Evolutionary conservation across 2,113 vertebrate genomes (phyloP).

Genomic region (Nycticebus coucang): DNA sequence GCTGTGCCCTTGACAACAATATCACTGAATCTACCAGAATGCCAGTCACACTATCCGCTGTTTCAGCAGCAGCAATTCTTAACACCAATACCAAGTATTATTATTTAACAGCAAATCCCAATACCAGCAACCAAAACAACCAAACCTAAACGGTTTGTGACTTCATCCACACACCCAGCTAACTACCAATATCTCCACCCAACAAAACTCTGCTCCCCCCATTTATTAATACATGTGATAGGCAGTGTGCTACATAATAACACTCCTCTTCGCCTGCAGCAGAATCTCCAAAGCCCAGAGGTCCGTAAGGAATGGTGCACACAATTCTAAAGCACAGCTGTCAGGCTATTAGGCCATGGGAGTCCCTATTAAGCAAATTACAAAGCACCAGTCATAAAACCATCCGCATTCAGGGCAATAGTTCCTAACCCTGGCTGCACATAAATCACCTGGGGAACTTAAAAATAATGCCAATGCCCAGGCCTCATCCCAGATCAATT

Average conservation of each 20-base stretch:
- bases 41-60: slow-evolving; percentile 60
- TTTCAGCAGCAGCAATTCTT: slow-evolving; percentile 7
- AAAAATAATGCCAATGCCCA: background rate
- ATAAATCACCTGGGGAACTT: background rate
- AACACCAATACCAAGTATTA: background rate
- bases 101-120: background rate
- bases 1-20: slow-evolving; percentile 19
- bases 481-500: slow-evolving; percentile 34
- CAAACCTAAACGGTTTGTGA: background rate
- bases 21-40: background rate
- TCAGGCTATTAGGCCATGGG: background rate
- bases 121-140: background rate
- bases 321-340: background rate
- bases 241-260: background rate
- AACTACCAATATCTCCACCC: background rate
- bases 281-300: background rate
- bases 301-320: background rate
- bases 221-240: background rate
- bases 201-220: background rate
- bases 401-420: background rate
- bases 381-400: slow-evolving; percentile 19
- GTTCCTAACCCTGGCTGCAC: slow-evolving; percentile 3
- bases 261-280: background rate
- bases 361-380: slow-evolving; percentile 27
- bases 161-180: background rate